phyloP scores from a whole-genome alignment of 2,113 vertebrate genomes.

The Boulengeromyrus knoepffleri region DNA sequence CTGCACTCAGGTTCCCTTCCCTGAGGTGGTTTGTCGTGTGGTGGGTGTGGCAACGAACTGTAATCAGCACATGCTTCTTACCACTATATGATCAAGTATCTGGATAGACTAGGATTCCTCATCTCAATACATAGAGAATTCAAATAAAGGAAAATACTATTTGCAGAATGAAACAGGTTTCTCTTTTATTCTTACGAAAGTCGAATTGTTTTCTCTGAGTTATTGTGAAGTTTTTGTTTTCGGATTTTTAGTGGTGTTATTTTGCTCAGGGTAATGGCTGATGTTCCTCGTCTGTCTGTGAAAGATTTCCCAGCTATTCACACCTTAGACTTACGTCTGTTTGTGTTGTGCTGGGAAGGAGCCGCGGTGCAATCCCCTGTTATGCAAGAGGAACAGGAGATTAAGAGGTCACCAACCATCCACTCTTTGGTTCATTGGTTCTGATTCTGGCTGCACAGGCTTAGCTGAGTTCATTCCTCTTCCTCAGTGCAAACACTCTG shows the following conservation, averaged over 20 bases:
- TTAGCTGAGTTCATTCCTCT: background rate
- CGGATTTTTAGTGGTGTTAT: conserved; percentile 35
- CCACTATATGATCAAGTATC: too few species aligned
- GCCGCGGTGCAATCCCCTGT: conserved; percentile 54
- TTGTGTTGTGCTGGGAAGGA: conserved; percentile 48
- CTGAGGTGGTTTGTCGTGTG: too few species aligned
- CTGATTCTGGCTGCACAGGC: background rate
- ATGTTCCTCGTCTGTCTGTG: background rate
- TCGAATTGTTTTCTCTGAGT: background rate
- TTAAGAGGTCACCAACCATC: conserved; percentile 42
- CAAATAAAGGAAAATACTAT: conserved; percentile 46
- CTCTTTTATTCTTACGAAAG: background rate
- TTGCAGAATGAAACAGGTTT: conserved; percentile 48
- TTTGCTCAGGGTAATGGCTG: background rate
- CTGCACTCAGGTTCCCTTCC: too few species aligned
- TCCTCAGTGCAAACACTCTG: background rate
- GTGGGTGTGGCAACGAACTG: too few species aligned
- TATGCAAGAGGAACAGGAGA: conserved; percentile 49
- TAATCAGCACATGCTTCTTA: too few species aligned
- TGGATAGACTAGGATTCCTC: conserved; percentile 24
- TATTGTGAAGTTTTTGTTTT: conserved; percentile 32
- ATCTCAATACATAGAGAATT: conserved; percentile 52
- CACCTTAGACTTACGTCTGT: conserved; percentile 29
- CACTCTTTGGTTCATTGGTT: conserved; percentile 28
- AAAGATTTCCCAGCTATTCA: background rate